These are phyloP conservation scores for Halichondria panicea DNA, from an alignment of 37 sponge, comb jelly and placozoan species.

Conservation along the genomic window DNA sequence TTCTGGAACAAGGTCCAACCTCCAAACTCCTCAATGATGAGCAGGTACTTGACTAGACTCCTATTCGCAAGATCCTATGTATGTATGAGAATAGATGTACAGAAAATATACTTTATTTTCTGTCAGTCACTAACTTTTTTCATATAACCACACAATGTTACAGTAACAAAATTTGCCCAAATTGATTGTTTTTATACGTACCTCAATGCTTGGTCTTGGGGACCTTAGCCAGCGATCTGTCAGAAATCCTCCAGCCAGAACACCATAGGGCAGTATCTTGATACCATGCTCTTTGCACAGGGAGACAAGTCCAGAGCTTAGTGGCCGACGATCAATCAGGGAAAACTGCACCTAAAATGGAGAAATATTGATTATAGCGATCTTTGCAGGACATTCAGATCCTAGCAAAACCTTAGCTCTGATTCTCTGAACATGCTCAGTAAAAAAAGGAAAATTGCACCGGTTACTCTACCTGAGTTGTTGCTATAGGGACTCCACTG, in stretches of 20 bases:
- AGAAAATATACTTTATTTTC: not conserved
- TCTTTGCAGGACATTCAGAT: not conserved
- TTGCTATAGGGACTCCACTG: slow-evolving; percentile 25
- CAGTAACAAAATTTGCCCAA: not conserved
- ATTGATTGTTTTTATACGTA: not conserved
- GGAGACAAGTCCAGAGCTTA: slow-evolving; percentile 20
- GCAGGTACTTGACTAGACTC: slow-evolving; percentile 59
- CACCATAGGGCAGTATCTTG: slow-evolving; percentile 55
- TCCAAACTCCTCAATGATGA: slow-evolving; percentile 65
- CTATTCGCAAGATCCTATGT: slow-evolving; percentile 44
- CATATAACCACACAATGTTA: slow-evolving; percentile 1
- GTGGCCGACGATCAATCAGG: slow-evolving; percentile 51
- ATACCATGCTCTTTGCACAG: slow-evolving; percentile 39
- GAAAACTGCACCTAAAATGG: slow-evolving; percentile 55
- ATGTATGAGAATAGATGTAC: not conserved
- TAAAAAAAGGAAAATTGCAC: not conserved
- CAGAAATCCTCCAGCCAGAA: slow-evolving; percentile 67
- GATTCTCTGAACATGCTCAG: not conserved
- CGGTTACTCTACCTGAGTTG: slow-evolving; percentile 40
- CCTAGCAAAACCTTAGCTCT: not conserved
- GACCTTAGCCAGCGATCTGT: slow-evolving; percentile 50
- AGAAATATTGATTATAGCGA: not conserved
- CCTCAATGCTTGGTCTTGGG: slow-evolving; percentile 27
- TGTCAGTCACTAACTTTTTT: not conserved
- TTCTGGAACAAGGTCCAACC: slow-evolving; percentile 63